Base-by-base conservation (phyloP, 2,888 invertebrate species). In the Lasioglossum lativentre region DNA sequence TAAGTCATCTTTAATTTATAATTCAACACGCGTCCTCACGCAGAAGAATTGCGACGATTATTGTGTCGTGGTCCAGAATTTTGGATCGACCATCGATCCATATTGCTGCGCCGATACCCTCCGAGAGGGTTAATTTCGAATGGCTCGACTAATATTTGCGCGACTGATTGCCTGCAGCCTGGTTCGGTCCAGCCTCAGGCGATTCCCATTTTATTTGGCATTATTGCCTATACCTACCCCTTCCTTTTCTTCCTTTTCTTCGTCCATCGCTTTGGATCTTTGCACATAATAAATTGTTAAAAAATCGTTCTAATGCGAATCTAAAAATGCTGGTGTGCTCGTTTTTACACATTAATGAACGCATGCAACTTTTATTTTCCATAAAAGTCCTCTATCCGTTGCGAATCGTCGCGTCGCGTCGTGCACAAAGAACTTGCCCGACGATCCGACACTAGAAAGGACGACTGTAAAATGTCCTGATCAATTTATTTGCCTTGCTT, bases 71-170 rank as follows among this genome's bases (percentile, higher is more conserved):
- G 14, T 27, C 27, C 27, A 5, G 14, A 59, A 63, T 63, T 63
- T 63, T 63, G 27, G 4, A 63, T 63, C 30, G 27, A 63, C 30
- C 27, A 16, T 30, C 30, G 30, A 63, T 63, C 63, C 16, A 63
- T 27, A 63, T 63, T 16, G 30, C 30, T 6, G 63, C 6, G 6
- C 6, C n/a, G 30, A 16, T 30, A 16, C 30, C 30, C 16, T 30
- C 30, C 63, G 63, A 16, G 63, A 16, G 30, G 30, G 30, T 63
- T 30, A 63, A 63, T 63, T 63, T 63, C 63, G 30, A 63, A 30
- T 16, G 27, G 63, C 6, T 63, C 63, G 63, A 63, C 63, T 63
- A 63, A 63, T 63, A 63, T 63, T 63, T 63, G 63, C 63, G 27
- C 63, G 16, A 30, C 63, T 30, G 63, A 63, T 63, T 63, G 63